These are phyloP conservation scores for Gracilinanus agilis DNA, from an alignment of 2,113 vertebrate genomes.

Conservation along the genomic window DNA sequence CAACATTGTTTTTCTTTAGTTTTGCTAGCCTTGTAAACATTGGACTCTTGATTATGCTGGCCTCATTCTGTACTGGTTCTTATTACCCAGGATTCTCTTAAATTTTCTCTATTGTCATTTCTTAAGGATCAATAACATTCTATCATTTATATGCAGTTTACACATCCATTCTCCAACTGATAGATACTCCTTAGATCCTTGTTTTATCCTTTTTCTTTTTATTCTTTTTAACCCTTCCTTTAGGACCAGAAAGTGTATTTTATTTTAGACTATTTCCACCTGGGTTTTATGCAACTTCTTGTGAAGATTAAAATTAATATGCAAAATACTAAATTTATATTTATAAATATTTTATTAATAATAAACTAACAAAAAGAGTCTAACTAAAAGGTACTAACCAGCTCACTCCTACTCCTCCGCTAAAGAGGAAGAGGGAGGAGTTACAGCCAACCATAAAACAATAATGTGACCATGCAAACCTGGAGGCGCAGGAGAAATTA, in stretches of 20 bases:
- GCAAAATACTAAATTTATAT: too few species aligned
- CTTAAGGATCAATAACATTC: not conserved
- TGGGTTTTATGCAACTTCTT: not conserved
- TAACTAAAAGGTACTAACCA: too few species aligned
- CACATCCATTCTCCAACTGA: not conserved
- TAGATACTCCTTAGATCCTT: not conserved
- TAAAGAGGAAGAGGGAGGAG: too few species aligned
- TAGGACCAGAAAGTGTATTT: not conserved
- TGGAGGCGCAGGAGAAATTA: too few species aligned
- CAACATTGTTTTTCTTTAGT: not conserved
- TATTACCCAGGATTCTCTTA: not conserved
- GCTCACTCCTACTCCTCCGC: too few species aligned
- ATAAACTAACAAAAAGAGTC: too few species aligned
- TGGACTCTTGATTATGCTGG: not conserved
- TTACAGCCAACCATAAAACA: too few species aligned
- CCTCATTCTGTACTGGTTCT: not conserved
- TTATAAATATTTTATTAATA: too few species aligned
- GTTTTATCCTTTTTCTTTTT: not conserved
- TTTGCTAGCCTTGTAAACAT: not conserved
- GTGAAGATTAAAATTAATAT: too few species aligned
- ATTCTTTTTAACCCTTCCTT: not conserved
- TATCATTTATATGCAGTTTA: not conserved
- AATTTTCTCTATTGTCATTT: not conserved
- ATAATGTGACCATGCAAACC: too few species aligned
- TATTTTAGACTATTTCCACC: not conserved